These are phyloP conservation scores for Halictus ligatus DNA, from an alignment of 2,888 invertebrate genomes.

Conservation along the genomic window DNA sequence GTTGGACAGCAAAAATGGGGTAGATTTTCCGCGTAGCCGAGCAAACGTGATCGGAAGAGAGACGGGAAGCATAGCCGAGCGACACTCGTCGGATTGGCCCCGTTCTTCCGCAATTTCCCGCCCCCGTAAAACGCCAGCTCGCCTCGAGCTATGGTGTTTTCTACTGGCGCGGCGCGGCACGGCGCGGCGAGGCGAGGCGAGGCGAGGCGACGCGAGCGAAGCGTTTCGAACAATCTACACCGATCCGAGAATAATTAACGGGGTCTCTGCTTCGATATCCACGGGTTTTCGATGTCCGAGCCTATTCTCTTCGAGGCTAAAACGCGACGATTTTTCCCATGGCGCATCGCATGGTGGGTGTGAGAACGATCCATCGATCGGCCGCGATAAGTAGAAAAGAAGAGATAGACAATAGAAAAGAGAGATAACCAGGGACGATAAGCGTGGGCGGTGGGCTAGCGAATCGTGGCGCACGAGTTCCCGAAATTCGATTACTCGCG, in stretches of 20 bases:
- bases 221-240: neutral
- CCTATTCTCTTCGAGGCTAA: neutral
- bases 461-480: constrained; percentile 56
- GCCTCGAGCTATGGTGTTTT: constrained; percentile 53
- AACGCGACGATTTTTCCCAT: neutral
- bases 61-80: constrained; percentile 50
- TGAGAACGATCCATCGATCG: neutral
- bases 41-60: neutral
- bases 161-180: neutral
- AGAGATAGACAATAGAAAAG: constrained; percentile 14
- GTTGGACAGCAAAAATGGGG: constrained; percentile 16
- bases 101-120: constrained; percentile 66
- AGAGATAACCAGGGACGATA: constrained; percentile 28
- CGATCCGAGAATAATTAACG: neutral
- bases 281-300: neutral
- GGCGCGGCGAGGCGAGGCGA: neutral
- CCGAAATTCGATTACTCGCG: constrained; percentile 64
- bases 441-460: constrained; percentile 45
- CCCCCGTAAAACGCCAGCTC: constrained; percentile 65
- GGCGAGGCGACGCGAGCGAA: neutral
- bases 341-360: neutral
- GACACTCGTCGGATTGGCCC: constrained; percentile 75
- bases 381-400: constrained; percentile 45
- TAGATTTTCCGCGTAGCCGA: neutral
- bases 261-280: neutral